These are phyloP conservation scores for Panulirus ornatus DNA, from an alignment of 1,140 invertebrate species.

Conservation along the genomic window DNA sequence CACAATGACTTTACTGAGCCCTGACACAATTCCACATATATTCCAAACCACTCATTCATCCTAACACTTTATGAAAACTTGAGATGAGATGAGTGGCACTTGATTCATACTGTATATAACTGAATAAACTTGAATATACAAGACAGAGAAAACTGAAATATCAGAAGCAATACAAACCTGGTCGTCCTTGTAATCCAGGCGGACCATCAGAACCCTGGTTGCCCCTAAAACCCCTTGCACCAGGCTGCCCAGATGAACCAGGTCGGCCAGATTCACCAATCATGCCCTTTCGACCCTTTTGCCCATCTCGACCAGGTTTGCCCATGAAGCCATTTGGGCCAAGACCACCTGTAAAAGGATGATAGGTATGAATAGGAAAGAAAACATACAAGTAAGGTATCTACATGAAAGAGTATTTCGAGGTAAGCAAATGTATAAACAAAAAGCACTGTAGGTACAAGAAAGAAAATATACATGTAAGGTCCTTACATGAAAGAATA, in stretches of 20 bases:
- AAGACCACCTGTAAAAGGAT: constrained; percentile 32
- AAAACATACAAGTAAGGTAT: not conserved
- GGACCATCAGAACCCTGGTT: constrained; percentile 18
- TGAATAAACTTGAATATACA: too few relatives aligned
- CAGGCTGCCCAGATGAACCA: constrained; percentile 44
- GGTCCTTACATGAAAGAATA: not conserved
- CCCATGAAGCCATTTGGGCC: constrained; percentile 61
- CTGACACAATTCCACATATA: too few relatives aligned
- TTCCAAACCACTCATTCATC: too few relatives aligned
- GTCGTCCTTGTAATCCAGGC: constrained; percentile 28
- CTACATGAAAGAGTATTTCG: not conserved
- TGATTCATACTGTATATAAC: too few relatives aligned
- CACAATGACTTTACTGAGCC: too few relatives aligned
- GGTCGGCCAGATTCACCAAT: constrained; percentile 26
- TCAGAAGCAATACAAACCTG: not conserved
- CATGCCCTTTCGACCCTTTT: constrained; percentile 31
- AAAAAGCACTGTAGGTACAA: not conserved
- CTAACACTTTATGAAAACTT: too few relatives aligned
- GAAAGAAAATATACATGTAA: not conserved
- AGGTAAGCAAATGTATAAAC: not conserved
- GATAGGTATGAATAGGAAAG: not conserved
- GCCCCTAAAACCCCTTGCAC: constrained; percentile 37
- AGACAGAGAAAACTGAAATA: not conserved
- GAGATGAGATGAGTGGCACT: too few relatives aligned
- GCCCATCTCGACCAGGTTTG: constrained; percentile 63